Evolutionary conservation across 2,113 vertebrate species (phyloP), one percentile per base, ranked within the genome.

Genomic region (Lonchura striata): DNA sequence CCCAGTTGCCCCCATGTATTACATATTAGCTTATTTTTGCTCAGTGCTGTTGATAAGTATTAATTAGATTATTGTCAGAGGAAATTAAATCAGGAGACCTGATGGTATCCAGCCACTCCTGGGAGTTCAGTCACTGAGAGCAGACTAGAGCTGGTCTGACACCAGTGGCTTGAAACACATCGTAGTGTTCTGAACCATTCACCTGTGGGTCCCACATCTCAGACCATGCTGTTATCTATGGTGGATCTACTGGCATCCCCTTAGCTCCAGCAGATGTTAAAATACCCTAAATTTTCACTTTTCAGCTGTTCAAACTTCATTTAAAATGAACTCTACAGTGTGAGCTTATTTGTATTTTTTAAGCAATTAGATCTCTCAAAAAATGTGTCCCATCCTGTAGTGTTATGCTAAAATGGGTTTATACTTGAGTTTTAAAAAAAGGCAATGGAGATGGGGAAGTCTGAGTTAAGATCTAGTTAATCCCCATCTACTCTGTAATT

Each of bases 161-260:
- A 33, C 6, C 17, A 56, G 0, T 2, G 10, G 6, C 39, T 80
- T 82, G 63, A 85, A 61, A 12, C 11, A 10, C 33, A 15, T 19
- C 28, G 0, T 2, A 5, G 10, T n/a, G 46, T 86, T 28, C 46
- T 80, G 68, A 92, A 4, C 19, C 0, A 0, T 30, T 60, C 42
- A 12, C 24, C 21, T 15, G 0, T 0, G 5, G 13, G 30, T 39
- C 27, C 35, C 10, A 3, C 15, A 0, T 56, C 74, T 79, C 23
- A 49, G 11, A 25, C 8, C 1, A 1, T 0, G 0, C 11, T 68
- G 25, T 47, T 86, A 20, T 24, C 30, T 44, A 0, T 63, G 4
- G 0, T 52, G 77, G 27, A 19, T 31, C 14, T 27, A 8, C 33
- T 81, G 69, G 23, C 21, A 56, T 82, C 19, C 87, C 6, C 44